These are phyloP conservation scores for Muscina levida DNA, from an alignment of 2,888 invertebrate species.

Conservation along the genomic window DNA sequence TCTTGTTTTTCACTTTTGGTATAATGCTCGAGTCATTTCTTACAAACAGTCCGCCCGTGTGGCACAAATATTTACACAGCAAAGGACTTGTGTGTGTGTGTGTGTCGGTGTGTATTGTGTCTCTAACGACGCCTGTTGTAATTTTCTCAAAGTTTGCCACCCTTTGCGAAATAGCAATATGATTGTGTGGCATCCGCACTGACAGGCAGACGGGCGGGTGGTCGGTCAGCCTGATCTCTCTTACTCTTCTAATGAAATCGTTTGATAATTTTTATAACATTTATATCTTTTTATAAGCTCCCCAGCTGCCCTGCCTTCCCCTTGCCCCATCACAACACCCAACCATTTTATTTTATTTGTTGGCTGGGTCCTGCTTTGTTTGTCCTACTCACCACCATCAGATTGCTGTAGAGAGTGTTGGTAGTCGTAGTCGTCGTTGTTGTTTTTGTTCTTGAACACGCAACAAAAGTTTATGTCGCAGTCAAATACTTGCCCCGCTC, in stretches of 20 bases:
- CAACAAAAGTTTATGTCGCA: slow-evolving; percentile 21
- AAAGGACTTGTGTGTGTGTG: not conserved
- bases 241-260: not conserved
- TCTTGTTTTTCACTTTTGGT: not conserved
- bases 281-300: slow-evolving; percentile 33
- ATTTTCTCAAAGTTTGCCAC: not conserved
- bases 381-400: not conserved
- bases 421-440: not conserved
- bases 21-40: slow-evolving; percentile 10
- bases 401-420: not conserved
- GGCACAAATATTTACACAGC: slow-evolving; percentile 28
- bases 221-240: not conserved
- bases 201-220: too few relatives aligned
- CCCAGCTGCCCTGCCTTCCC: not conserved
- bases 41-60: not conserved
- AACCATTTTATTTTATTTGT: too few relatives aligned
- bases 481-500: not conserved
- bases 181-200: too few relatives aligned
- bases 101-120: not conserved
- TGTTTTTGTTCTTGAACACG: slow-evolving; percentile 7
- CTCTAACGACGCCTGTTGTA: not conserved
- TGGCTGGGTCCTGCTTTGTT: too few relatives aligned
- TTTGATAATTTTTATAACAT: slow-evolving; percentile 36
- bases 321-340: not conserved
- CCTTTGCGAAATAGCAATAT: not conserved